Percentiles rank a stretch among this genome's conserved stretches.
Evolutionary conservation across 2,113 vertebrate species (phyloP).

Genomic region (Lutjanus erythropterus): DNA sequence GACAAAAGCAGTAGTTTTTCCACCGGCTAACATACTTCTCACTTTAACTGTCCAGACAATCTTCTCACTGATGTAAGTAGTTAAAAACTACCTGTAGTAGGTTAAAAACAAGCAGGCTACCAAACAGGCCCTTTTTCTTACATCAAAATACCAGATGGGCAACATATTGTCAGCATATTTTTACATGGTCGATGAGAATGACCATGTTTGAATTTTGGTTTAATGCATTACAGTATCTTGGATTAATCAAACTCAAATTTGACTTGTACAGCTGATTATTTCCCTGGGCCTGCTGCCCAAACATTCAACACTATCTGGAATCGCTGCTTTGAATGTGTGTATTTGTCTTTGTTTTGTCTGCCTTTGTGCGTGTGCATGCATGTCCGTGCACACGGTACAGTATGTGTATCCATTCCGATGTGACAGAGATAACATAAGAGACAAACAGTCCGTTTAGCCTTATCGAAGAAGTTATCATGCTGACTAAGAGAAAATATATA

Average conservation of each 20-base stretch:
- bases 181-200: neutral
- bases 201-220: conserved; percentile 13
- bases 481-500: conserved; percentile 68
- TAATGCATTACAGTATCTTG: neutral
- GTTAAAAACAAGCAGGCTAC: too few species aligned
- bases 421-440: conserved; percentile 47
- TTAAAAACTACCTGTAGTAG: too few species aligned
- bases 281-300: conserved; percentile 30
- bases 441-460: conserved; percentile 71
- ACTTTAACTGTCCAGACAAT: too few species aligned
- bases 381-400: neutral
- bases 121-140: neutral
- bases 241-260: conserved; percentile 17
- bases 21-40: too few species aligned
- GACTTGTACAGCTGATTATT: conserved; percentile 19
- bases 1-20: too few species aligned
- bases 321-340: conserved; percentile 13
- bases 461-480: conserved; percentile 60
- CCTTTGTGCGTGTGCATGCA: neutral
- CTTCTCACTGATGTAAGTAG: too few species aligned
- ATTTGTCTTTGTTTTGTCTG: neutral
- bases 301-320: conserved; percentile 30
- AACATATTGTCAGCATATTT: neutral
- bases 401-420: conserved; percentile 37
- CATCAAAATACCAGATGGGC: neutral